phyloP scores from a whole-genome alignment of 1,140 invertebrate genomes.

The Lepidurus arcticus region DNA sequence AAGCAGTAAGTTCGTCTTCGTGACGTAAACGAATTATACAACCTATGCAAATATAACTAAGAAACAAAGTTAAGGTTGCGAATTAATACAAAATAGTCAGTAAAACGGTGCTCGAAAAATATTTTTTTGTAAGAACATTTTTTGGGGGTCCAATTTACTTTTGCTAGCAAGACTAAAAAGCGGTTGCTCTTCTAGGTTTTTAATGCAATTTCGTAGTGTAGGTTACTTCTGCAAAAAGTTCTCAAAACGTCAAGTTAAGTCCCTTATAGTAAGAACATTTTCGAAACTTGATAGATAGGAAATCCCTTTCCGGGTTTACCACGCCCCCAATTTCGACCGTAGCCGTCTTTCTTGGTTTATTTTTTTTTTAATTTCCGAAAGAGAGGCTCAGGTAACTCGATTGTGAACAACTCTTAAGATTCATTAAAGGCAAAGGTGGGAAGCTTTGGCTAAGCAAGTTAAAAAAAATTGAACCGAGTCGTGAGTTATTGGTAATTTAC shows the following conservation, averaged over 20 bases:
- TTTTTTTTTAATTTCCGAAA: not conserved
- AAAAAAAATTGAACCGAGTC: not conserved
- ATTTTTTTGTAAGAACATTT: not conserved
- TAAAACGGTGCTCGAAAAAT: too few species aligned
- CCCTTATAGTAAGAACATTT: not conserved
- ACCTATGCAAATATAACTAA: too few species aligned
- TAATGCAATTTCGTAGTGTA: not conserved
- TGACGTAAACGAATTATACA: too few species aligned
- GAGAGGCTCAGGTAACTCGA: not conserved
- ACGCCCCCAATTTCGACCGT: conserved; percentile 20
- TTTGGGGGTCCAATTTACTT: not conserved
- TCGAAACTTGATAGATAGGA: conserved; percentile 19
- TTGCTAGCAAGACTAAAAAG: not conserved
- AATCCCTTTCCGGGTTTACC: not conserved
- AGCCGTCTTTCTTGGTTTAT: not conserved
- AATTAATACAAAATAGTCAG: too few species aligned
- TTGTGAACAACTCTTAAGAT: not conserved
- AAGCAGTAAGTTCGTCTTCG: too few species aligned
- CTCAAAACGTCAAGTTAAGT: not conserved
- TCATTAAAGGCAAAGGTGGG: not conserved
- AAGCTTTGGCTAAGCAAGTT: not conserved
- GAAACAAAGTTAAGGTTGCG: too few species aligned
- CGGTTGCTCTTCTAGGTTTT: not conserved
- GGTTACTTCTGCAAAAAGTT: not conserved
- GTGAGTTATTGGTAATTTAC: conserved; percentile 16